phyloP scores from a whole-genome alignment of 2,797 vertebrate species.

The Erpetoichthys calabaricus region DNA sequence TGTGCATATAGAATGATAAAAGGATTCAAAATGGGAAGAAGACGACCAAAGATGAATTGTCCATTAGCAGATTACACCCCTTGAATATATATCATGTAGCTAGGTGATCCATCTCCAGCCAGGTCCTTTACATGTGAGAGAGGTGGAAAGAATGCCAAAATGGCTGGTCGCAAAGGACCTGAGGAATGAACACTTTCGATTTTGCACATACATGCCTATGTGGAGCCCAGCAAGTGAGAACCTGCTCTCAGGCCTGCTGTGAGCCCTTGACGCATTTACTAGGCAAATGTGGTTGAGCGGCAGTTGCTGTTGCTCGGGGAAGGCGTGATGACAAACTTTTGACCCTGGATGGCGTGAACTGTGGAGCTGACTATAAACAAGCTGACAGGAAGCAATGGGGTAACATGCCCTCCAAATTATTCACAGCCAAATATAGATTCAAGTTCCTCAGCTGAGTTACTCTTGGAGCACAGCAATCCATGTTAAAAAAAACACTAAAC shows the following conservation, averaged over 20 bases:
- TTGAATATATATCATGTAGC: too few species aligned
- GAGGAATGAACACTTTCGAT: background rate
- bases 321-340: background rate
- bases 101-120: too few species aligned
- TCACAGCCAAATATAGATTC: constrained; percentile 4
- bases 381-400: constrained; percentile 1
- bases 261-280: background rate
- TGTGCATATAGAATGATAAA: too few species aligned
- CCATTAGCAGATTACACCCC: too few species aligned
- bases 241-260: background rate
- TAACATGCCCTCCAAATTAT: background rate
- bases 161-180: too few species aligned
- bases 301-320: background rate
- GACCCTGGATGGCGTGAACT: background rate
- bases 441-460: background rate
- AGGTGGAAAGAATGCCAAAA: too few species aligned
- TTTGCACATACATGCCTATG: background rate
- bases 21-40: too few species aligned
- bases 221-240: background rate
- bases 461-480: background rate
- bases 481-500: background rate
- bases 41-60: too few species aligned
- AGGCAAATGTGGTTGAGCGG: background rate
- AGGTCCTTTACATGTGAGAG: too few species aligned
- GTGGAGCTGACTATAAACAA: background rate